Evolutionary conservation across 2,113 vertebrate genomes (phyloP).

Genomic region (Canis aureus): DNA sequence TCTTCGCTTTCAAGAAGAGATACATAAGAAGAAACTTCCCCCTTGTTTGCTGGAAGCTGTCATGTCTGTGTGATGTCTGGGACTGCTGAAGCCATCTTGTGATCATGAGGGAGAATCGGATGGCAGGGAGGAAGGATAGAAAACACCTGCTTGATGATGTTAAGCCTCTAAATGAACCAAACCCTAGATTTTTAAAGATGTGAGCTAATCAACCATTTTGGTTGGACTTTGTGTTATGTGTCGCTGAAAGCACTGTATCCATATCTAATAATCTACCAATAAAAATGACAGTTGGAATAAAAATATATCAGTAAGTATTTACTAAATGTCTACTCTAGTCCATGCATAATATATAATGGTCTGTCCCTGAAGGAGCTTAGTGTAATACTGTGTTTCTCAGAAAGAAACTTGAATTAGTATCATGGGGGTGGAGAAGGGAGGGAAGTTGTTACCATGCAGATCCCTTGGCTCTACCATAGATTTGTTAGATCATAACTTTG

Average conservation of each 20-base stretch:
- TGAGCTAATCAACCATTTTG: not conserved
- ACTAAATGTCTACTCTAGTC: not conserved
- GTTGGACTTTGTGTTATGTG: not conserved
- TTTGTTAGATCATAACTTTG: not conserved
- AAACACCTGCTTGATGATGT: not conserved
- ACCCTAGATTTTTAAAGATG: not conserved
- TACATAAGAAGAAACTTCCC: not conserved
- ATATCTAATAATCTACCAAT: not conserved
- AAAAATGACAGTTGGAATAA: not conserved
- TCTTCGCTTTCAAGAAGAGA: not conserved
- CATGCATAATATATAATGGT: not conserved
- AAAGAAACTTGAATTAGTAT: conserved; percentile 11
- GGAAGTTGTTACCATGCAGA: not conserved
- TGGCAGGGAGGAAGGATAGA: not conserved
- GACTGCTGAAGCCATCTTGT: not conserved
- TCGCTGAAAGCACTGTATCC: not conserved
- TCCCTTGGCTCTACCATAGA: not conserved
- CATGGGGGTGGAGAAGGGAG: not conserved
- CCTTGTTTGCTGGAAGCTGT: not conserved
- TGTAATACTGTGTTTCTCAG: not conserved
- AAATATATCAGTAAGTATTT: not conserved
- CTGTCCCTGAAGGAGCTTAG: not conserved
- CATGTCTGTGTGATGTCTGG: not conserved
- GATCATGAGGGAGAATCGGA: not conserved
- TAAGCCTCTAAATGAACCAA: not conserved